These are phyloP conservation scores for Manis crassicaudata DNA, from an alignment of 2,797 vertebrate genomes.

Conservation along the genomic window DNA sequence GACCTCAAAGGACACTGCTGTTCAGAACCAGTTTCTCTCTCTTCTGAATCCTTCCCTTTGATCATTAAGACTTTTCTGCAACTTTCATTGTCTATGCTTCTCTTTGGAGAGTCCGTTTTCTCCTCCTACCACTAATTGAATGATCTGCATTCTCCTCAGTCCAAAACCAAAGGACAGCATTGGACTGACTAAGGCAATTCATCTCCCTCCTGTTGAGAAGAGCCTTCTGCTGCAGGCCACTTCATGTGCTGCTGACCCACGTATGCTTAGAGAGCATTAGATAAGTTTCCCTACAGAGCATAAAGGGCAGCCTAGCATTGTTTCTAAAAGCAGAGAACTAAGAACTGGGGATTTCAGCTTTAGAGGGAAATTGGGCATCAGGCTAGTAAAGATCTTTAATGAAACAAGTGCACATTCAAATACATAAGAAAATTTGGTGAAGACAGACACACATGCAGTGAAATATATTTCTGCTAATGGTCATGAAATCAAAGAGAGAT, in stretches of 20 bases:
- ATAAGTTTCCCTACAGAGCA: not conserved
- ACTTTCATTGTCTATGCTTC: not conserved
- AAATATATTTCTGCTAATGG: conserved; percentile 46
- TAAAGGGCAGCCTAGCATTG: not conserved
- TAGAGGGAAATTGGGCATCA: not conserved
- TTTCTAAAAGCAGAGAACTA: not conserved
- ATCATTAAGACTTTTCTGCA: not conserved
- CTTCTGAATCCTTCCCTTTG: not conserved
- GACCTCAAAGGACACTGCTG: not conserved
- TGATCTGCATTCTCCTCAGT: not conserved
- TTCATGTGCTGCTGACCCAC: not conserved
- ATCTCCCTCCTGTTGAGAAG: not conserved
- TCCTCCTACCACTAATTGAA: not conserved
- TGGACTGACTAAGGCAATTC: not conserved
- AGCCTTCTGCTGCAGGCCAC: not conserved
- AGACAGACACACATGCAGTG: not conserved
- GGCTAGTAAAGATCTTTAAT: not conserved
- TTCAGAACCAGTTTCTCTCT: not conserved
- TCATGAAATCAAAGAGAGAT: conserved; percentile 28
- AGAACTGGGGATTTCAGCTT: not conserved
- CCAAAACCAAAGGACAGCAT: not conserved
- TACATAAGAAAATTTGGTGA: not conserved
- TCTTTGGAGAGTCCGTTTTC: not conserved
- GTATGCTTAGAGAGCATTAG: not conserved
- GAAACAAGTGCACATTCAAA: conserved; percentile 43